Base-by-base conservation (phyloP, 2,113 vertebrate species). In the Bostrychus sinensis region DNA sequence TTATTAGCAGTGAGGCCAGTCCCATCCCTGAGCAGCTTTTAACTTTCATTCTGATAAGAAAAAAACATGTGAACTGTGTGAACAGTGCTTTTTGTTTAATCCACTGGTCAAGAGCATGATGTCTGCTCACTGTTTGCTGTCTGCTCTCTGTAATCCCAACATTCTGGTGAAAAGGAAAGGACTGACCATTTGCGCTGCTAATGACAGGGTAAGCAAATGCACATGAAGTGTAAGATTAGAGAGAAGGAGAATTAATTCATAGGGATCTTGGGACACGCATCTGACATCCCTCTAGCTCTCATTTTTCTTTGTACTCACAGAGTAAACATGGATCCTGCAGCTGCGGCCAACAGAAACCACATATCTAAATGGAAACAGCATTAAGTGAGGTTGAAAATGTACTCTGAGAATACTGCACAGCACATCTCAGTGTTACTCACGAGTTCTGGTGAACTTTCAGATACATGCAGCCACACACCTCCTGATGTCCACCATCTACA, bases 401-500 rank as follows among this genome's bases (percentile, higher is more conserved):
- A 67, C n/a, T 72, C 8, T 13, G n/a, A 66, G 34, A 61, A 42
- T 10, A 51, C 36, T 66, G 30, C 4, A 39, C 25, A 32, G 70
- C 61, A 68, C 32, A 55, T 48, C 75, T 69, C 56, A 56, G 59
- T 37, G 30, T 37, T 70, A 80, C 92, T 94, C 66, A 93, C 93
- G 80, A 85, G 26, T 90, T 94, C 77, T 71, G 88, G 46, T 92
- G 91, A 56, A 92, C 80, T 68, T 89, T 89, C 19, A 87, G 58
- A 62, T 86, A 95, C 39, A 68, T 77, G 39, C 90, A 94, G 78
- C 92, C 91, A 17, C 88, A 91, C 72, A 94, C 75, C 68, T 93
- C 91, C 4, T 54, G 83, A 81, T 63, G 53, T 13, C 86, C 85
- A 16, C 76, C 78, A 42, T 91, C 92, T 93, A 63, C 36, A 37